phyloP scores from a whole-genome alignment of 1,140 invertebrate species.

The Paralvinella palmiformis region DNA sequence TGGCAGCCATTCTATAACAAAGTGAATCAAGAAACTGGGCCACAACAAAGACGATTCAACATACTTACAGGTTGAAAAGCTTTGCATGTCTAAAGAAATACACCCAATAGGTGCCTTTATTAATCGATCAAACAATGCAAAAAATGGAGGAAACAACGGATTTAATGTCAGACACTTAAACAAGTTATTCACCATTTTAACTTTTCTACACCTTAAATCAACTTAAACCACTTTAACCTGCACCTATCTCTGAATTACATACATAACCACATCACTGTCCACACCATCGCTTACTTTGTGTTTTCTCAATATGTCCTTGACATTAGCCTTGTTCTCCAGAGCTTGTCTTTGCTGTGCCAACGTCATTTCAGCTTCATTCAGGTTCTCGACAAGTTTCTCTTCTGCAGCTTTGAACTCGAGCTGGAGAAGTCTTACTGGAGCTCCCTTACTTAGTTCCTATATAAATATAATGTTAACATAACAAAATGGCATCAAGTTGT shows the following conservation, averaged over 20 bases:
- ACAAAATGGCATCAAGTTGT: too few relatives aligned
- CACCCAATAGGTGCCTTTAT: neutral
- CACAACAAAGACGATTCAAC: neutral
- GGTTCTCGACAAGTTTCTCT: slow-evolving; percentile 71
- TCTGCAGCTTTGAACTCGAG: slow-evolving; percentile 86
- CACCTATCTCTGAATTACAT: too few relatives aligned
- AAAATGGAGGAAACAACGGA: too few relatives aligned
- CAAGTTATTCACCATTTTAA: too few relatives aligned
- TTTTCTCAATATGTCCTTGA: slow-evolving; percentile 67
- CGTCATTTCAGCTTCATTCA: slow-evolving; percentile 81
- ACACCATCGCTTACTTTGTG: slow-evolving; percentile 54
- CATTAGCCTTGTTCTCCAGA: slow-evolving; percentile 76
- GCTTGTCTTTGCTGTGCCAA: slow-evolving; percentile 68
- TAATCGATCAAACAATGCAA: too few relatives aligned
- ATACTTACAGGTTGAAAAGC: neutral
- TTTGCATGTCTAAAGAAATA: slow-evolving; percentile 8
- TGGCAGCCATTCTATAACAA: too few relatives aligned
- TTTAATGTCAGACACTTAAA: too few relatives aligned
- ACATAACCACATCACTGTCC: neutral
- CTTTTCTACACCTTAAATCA: too few relatives aligned
- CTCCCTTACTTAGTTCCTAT: slow-evolving; percentile 64
- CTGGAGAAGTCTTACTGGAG: slow-evolving; percentile 76
- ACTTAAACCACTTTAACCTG: too few relatives aligned
- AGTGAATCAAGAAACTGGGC: neutral
- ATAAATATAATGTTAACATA: too few relatives aligned